Conservation (phyloP, 2,888 invertebrate species). For the Eupithecia subumbrata region DNA sequence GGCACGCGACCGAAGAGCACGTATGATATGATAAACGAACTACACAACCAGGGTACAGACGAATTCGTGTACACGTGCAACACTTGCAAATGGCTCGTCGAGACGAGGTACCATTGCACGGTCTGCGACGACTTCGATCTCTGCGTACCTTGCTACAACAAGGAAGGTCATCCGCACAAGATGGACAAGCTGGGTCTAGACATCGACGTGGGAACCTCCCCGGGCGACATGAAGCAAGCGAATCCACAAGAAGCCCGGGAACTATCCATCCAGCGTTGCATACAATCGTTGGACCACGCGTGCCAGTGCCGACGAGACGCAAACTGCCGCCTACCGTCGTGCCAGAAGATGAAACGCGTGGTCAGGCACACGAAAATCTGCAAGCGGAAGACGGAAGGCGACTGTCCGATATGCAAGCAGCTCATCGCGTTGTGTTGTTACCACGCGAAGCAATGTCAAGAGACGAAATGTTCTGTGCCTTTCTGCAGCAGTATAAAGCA, state of each 20-base stretch:
- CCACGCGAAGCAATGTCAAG: slow-evolving; percentile 99
- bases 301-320: slow-evolving; percentile 99
- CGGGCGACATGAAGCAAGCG: slow-evolving; percentile 92
- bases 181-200: slow-evolving; percentile 99
- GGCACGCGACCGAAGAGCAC: slow-evolving; percentile 98
- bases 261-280: slow-evolving; percentile 96
- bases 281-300: slow-evolving; percentile 96
- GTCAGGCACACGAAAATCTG: slow-evolving; percentile 99
- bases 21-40: slow-evolving; percentile 99
- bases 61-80: slow-evolving; percentile 99
- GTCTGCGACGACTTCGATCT: slow-evolving; percentile 99
- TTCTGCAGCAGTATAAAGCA: slow-evolving; percentile 99
- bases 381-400: slow-evolving; percentile 97
- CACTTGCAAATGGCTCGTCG: slow-evolving; percentile 97
- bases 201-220: slow-evolving; percentile 96
- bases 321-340: slow-evolving; percentile 98
- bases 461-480: slow-evolving; percentile 98
- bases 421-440: slow-evolving; percentile 99
- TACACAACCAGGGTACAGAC: slow-evolving; percentile 99
- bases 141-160: slow-evolving; percentile 97
- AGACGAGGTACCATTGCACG: slow-evolving; percentile 98
- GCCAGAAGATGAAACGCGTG: slow-evolving; percentile 99
- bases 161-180: slow-evolving; percentile 97
- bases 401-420: slow-evolving; percentile 99
- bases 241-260: slow-evolving; percentile 97